Base-by-base conservation (phyloP, 1,140 invertebrate genomes). In the Heliothis virescens region DNA sequence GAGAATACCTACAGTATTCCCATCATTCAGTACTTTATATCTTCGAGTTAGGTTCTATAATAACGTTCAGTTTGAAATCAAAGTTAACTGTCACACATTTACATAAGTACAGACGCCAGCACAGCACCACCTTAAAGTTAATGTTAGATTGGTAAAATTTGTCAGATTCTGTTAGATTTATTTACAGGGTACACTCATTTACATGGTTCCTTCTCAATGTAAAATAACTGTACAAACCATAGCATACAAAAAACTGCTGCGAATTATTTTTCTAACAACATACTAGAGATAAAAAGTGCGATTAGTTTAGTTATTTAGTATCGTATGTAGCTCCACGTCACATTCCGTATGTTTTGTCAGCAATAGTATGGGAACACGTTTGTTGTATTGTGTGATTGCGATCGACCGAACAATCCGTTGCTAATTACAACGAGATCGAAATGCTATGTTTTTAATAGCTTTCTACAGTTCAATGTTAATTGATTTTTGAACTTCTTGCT, bases 371-470 rank as follows among this genome's bases (percentile, higher is more conserved):
- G 59, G 74, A 76, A 76, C 12, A 21, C 18, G 16, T 62, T 63
- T 63, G 74, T 76, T 63, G 48, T 52, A 65, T 63, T 76, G 74
- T 65, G 21, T 18, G 73, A 62, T 71, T 71, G 67, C 47, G 47
- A 63, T 63, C 72, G 55, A 29, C 34, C n/a, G 47, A 34, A 63
- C 74, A 65, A 62, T 47, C 15, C 13, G 57, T 18, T 18, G 50
- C 57, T 75, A 62, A 76, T 76, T 76, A 55, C 48, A 62, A 63
- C 48, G 74, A 63, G 74, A 65, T 76, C 59, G 74, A 76, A 75
- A 65, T 50, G 59, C 47, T 63, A 52, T 76, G 74, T 65, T 75
- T 60, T 76, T 60, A 65, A 29, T 41, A 76, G 59, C 74, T 76
- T 76, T 76, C 74, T 76, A 76, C 60, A 16, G 47, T 55, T 65